phyloP scores from a whole-genome alignment of 2,888 invertebrate species.

The Thereva nobilitata region DNA sequence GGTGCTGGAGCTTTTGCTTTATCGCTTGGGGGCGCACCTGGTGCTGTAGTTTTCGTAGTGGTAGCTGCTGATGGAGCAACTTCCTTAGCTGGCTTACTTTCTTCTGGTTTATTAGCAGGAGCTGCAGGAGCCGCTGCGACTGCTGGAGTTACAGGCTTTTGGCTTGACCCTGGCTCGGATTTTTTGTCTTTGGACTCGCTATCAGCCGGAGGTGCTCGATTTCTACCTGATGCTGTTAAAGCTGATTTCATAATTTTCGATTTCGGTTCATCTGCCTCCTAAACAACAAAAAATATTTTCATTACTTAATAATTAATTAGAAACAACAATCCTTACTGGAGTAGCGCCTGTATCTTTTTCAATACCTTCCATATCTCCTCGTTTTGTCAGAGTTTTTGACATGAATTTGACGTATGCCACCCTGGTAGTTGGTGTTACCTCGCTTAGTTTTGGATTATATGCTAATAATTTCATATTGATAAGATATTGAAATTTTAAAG shows the following conservation, averaged over 20 bases:
- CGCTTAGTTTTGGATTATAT: constrained; percentile 78
- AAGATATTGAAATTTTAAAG: background rate
- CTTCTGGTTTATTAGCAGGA: constrained; percentile 47
- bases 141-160: constrained; percentile 20
- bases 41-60: constrained; percentile 48
- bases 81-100: constrained; percentile 51
- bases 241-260: constrained; percentile 31
- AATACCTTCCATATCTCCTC: constrained; percentile 40
- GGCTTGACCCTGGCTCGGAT: constrained; percentile 34
- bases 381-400: constrained; percentile 70
- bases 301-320: background rate
- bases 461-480: constrained; percentile 57
- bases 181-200: background rate
- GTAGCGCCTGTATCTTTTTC: constrained; percentile 15
- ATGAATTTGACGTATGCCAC: constrained; percentile 89
- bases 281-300: background rate
- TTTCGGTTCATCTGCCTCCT: background rate
- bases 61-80: constrained; percentile 49
- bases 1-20: constrained; percentile 36
- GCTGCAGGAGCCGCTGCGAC: constrained; percentile 25
- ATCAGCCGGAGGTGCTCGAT: constrained; percentile 16
- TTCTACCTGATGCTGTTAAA: constrained; percentile 13
- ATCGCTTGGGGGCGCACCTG: constrained; percentile 45
- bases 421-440: constrained; percentile 75
- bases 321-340: background rate